Evolutionary conservation across 2,888 invertebrate genomes (phyloP), one percentile per base, ranked within the genome.

Genomic region (Xiphydria camelus): DNA sequence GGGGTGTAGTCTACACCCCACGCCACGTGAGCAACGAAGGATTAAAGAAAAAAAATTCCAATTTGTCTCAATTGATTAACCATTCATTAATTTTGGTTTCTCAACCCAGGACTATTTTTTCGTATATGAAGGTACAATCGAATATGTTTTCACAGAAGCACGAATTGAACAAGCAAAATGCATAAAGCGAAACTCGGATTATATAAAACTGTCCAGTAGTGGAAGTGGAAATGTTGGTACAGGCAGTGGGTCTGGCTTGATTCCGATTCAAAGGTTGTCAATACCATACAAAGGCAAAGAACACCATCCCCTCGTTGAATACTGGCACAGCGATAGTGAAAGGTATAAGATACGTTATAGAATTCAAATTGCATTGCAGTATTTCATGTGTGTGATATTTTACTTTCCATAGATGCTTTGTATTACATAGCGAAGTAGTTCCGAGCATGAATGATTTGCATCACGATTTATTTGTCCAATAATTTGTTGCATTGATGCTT

Each of bases 271-370:
- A 54, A 68, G 75, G 55, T 58, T 77, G 47, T 69, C 75, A 6
- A 70, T 76, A 53, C 76, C 77, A 18, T 70, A 60, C 38, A 76
- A 76, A 50, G 67, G 52, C 43, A 69, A 69, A 39, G 77, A 78
- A 49, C 70, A 78, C 54, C 76, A 79, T 59, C 80, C 80, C 22
- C 63, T 82, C 34, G 80, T 82, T 18, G 78, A 80, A 48, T 74
- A 70, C 51, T 79, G 78, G 78, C 76, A 77, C 14, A 77, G 77
- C 40, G 79, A 29, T 10, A 72, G 64, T 36, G 73, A 72, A 44
- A 72, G 74, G 74, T 73, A 53, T n/a, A 35, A 6, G 23, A 23
- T 23, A n/a, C n/a, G n/a, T n/a, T n/a, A n/a, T n/a, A n/a, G n/a
- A n/a, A n/a, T n/a, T n/a, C n/a, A n/a, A n/a, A n/a, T n/a, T n/a